These are phyloP conservation scores for Plutomurus gul DNA, from an alignment of 1,140 invertebrate genomes.

Conservation along the genomic window DNA sequence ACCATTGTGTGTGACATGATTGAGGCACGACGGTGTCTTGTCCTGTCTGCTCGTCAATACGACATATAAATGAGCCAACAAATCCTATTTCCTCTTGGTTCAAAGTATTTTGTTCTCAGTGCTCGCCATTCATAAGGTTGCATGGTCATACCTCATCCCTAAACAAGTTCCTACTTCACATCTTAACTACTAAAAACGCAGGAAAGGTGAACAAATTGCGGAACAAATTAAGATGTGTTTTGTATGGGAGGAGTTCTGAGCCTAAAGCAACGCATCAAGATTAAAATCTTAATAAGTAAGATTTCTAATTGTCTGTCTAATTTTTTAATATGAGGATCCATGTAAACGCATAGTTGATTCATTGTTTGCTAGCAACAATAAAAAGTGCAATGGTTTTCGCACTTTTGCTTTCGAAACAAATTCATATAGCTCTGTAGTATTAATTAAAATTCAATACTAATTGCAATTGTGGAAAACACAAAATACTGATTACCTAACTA, in stretches of 20 bases:
- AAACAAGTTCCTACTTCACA: constrained; percentile 14
- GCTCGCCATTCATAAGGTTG: neutral
- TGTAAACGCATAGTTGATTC: too few relatives aligned
- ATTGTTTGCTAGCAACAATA: too few relatives aligned
- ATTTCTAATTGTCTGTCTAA: neutral
- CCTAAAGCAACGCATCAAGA: neutral
- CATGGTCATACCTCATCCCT: neutral
- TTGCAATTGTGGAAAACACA: too few relatives aligned
- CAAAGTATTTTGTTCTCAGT: too few relatives aligned
- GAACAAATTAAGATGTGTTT: constrained; percentile 20
- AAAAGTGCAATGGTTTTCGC: too few relatives aligned
- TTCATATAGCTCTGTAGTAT: too few relatives aligned
- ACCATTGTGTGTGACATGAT: constrained; percentile 12
- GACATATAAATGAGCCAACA: constrained; percentile 15
- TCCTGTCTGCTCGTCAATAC: neutral
- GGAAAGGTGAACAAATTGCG: constrained; percentile 6
- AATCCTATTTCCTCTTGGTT: neutral
- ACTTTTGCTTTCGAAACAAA: too few relatives aligned
- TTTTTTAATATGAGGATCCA: too few relatives aligned
- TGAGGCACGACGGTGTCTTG: neutral
- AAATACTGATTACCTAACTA: too few relatives aligned
- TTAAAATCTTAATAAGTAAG: neutral
- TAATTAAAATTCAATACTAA: too few relatives aligned
- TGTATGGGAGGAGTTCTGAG: constrained; percentile 7
- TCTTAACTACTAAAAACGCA: neutral